Evolutionary conservation across 2,888 invertebrate species (phyloP).

Genomic region (Pseudococcus viburni): DNA sequence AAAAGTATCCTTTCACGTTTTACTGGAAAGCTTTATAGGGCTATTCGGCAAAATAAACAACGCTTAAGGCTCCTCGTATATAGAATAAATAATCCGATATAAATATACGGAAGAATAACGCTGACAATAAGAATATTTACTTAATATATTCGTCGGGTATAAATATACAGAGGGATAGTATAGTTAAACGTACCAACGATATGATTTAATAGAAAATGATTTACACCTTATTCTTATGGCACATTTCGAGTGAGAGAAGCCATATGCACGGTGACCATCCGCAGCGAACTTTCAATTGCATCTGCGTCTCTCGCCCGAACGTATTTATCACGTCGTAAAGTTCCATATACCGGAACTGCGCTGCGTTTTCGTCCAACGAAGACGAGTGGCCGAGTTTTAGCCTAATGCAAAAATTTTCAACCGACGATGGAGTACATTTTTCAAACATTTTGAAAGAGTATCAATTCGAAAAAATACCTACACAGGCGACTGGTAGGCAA

Average conservation of each 20-base stretch:
- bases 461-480: neutral
- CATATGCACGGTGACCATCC: neutral
- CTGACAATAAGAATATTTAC: slow-evolving; percentile 31
- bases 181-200: neutral
- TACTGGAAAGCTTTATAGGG: slow-evolving; percentile 1
- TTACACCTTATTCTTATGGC: slow-evolving; percentile 41
- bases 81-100: neutral
- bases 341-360: neutral
- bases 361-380: neutral
- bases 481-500: no score
- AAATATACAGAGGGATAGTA: neutral
- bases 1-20: no score
- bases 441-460: neutral
- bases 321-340: slow-evolving; percentile 37
- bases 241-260: neutral
- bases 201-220: slow-evolving; percentile 37
- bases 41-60: slow-evolving; percentile 22
- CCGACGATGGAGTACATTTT: neutral
- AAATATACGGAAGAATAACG: neutral
- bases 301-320: neutral
- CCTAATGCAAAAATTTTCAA: neutral
- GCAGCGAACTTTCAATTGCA: slow-evolving; percentile 25
- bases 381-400: neutral
- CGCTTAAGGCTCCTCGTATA: neutral
- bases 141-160: neutral